phyloP scores from a whole-genome alignment of 2,888 invertebrate genomes.

The Protodeltote pygarga region DNA sequence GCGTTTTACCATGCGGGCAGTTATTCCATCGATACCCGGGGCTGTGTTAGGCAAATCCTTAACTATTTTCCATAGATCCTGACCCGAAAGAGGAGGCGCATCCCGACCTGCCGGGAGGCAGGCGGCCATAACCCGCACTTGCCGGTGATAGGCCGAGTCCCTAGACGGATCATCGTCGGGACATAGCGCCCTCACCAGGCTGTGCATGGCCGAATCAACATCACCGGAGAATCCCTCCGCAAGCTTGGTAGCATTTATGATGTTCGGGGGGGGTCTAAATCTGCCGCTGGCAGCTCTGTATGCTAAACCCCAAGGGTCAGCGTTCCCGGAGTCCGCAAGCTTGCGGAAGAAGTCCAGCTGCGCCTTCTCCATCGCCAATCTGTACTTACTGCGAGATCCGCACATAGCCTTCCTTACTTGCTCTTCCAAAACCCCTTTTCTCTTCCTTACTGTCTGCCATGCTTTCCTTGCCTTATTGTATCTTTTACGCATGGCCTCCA shows the following conservation, averaged over 20 bases:
- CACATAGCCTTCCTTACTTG: neutral
- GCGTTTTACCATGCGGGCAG: constrained; percentile 30
- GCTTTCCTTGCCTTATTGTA: constrained; percentile 1
- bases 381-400: constrained; percentile 1
- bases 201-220: constrained; percentile 25
- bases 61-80: constrained; percentile 28
- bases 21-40: constrained; percentile 51
- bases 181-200: constrained; percentile 39
- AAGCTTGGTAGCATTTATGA: constrained; percentile 21
- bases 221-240: constrained; percentile 12
- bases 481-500: constrained; percentile 2
- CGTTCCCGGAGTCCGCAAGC: neutral
- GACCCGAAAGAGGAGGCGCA: constrained; percentile 11
- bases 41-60: constrained; percentile 44
- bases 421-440: neutral
- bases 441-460: constrained; percentile 1
- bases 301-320: constrained; percentile 41
- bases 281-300: constrained; percentile 40
- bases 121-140: constrained; percentile 34
- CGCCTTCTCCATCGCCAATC: constrained; percentile 8
- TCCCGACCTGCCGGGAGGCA: constrained; percentile 31
- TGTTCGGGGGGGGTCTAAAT: constrained; percentile 27
- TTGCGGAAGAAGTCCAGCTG: constrained; percentile 1
- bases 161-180: constrained; percentile 43
- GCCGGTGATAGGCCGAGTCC: constrained; percentile 41